Evolutionary conservation across 2,888 invertebrate genomes (phyloP).

Genomic region (Antitype chi): DNA sequence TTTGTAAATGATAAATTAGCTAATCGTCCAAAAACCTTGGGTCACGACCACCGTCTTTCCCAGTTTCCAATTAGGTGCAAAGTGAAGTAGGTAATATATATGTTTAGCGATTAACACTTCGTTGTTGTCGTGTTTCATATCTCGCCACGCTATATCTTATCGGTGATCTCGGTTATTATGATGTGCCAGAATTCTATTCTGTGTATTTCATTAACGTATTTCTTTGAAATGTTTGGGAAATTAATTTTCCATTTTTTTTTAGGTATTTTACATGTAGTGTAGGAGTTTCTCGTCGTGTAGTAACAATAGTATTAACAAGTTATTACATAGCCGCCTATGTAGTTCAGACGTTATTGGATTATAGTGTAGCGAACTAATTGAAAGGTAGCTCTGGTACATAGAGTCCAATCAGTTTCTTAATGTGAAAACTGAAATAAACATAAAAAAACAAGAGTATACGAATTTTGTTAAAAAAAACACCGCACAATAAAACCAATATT

Average conservation of each 20-base stretch:
- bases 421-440: neutral
- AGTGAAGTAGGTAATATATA: constrained; percentile 25
- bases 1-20: neutral
- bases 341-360: constrained; percentile 41
- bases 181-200: constrained; percentile 25
- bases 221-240: constrained; percentile 30
- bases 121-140: constrained; percentile 41
- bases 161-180: constrained; percentile 50
- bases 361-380: constrained; percentile 10
- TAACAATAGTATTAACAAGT: constrained; percentile 16
- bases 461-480: too few relatives aligned
- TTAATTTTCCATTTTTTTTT: constrained; percentile 1
- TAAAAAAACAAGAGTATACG: neutral
- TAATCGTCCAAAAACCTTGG: constrained; percentile 19
- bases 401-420: neutral
- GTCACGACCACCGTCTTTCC: constrained; percentile 1
- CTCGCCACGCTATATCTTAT: constrained; percentile 55
- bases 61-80: constrained; percentile 14
- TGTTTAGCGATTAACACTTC: constrained; percentile 45
- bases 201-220: constrained; percentile 18
- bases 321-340: constrained; percentile 9
- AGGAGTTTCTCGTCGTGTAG: neutral
- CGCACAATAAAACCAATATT: neutral
- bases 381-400: constrained; percentile 4
- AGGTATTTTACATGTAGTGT: neutral